Conservation (phyloP, 2,888 invertebrate genomes). For the Sarcophaga carnaria region DNA sequence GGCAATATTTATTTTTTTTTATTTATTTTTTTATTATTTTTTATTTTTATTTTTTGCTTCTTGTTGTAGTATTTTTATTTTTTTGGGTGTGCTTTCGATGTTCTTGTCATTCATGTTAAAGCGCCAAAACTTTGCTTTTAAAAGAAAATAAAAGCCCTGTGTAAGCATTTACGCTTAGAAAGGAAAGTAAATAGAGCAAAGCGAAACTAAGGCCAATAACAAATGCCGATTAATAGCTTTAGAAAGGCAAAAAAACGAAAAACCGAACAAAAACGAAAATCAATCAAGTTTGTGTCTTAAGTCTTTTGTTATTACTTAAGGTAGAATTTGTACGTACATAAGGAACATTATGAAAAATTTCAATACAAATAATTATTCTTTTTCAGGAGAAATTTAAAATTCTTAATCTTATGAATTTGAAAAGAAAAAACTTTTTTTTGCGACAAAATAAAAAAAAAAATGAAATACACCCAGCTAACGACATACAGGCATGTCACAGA, state of each 20-base stretch:
- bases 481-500: no score
- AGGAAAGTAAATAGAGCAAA: conserved; percentile 49
- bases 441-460: no score
- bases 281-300: conserved; percentile 57
- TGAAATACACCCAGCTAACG: no score
- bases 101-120: conserved; percentile 58
- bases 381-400: no score
- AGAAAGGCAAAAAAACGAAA: neutral
- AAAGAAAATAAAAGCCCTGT: conserved; percentile 53
- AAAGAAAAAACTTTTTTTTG: no score
- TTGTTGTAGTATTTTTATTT: neutral
- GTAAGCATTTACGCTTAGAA: conserved; percentile 47
- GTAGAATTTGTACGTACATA: neutral
- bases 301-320: conserved; percentile 28
- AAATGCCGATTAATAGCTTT: conserved; percentile 13
- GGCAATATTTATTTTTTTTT: conserved; percentile 30
- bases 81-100: conserved; percentile 63
- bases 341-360: no score
- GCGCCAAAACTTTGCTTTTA: neutral
- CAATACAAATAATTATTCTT: no score
- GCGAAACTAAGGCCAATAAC: conserved; percentile 34
- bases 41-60: neutral
- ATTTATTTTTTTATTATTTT: neutral
- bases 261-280: neutral
- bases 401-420: no score